phyloP scores from a whole-genome alignment of 2,797 vertebrate genomes.

The Melanogrammus aeglefinus region DNA sequence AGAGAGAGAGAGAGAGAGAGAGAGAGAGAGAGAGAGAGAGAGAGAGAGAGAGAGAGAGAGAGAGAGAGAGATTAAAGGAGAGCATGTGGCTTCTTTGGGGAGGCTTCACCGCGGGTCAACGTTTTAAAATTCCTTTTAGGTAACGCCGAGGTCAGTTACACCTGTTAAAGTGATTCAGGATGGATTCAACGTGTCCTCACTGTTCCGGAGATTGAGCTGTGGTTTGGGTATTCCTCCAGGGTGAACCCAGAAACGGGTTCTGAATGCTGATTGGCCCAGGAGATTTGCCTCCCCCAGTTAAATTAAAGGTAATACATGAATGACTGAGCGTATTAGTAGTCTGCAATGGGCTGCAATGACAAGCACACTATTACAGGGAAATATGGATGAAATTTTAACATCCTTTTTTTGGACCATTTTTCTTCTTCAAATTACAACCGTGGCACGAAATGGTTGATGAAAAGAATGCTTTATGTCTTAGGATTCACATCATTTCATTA shows the following conservation, averaged over 20 bases:
- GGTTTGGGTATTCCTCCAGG: slow-evolving; percentile 44
- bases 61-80: background rate
- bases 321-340: background rate
- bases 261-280: slow-evolving; percentile 59
- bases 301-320: slow-evolving; percentile 39
- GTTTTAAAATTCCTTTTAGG: slow-evolving; percentile 41
- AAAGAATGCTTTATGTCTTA: background rate
- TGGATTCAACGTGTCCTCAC: slow-evolving; percentile 40
- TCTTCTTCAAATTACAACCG: background rate
- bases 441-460: background rate
- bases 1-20: slow-evolving; percentile 24
- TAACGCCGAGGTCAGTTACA: slow-evolving; percentile 53
- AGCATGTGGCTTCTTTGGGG: slow-evolving; percentile 16
- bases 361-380: background rate
- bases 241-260: slow-evolving; percentile 36
- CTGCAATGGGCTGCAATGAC: background rate
- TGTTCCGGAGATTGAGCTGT: slow-evolving; percentile 41
- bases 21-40: background rate
- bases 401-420: background rate
- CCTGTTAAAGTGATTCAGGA: slow-evolving; percentile 55
- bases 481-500: background rate
- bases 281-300: slow-evolving; percentile 50
- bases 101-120: slow-evolving; percentile 25
- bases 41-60: no score
- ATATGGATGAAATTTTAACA: background rate